phyloP scores from a whole-genome alignment of 2,113 vertebrate genomes.

The Ctenomys sociabilis region DNA sequence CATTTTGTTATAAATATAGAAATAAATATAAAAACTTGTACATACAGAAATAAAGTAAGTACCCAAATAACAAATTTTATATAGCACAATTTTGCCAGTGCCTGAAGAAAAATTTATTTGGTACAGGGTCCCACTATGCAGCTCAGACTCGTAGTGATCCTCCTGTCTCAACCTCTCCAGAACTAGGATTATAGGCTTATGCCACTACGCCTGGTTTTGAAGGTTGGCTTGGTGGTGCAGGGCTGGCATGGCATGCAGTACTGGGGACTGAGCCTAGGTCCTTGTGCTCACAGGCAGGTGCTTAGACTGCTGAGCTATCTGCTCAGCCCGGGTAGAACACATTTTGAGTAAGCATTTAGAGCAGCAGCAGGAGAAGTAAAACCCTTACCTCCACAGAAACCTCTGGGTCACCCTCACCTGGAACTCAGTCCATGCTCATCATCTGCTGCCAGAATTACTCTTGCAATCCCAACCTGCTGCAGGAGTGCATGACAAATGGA shows the following conservation, averaged over 20 bases:
- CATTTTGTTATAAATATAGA: not conserved
- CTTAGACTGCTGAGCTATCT: too few relatives aligned
- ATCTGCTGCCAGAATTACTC: not conserved
- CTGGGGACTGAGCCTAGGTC: too few relatives aligned
- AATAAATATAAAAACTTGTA: not conserved
- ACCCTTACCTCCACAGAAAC: not conserved
- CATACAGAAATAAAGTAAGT: not conserved
- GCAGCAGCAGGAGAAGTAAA: not conserved
- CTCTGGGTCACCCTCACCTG: not conserved
- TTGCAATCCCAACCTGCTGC: accelerated
- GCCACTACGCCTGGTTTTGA: too few relatives aligned
- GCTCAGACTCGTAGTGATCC: too few relatives aligned
- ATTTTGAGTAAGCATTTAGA: not conserved
- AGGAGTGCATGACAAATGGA: not conserved
- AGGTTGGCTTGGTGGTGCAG: too few relatives aligned
- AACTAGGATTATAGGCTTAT: too few relatives aligned
- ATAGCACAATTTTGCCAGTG: not conserved
- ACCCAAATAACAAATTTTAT: not conserved
- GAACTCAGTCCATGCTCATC: too few relatives aligned
- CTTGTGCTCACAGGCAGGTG: too few relatives aligned
- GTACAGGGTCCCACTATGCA: too few relatives aligned
- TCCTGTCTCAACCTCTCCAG: too few relatives aligned
- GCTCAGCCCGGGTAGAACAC: not conserved
- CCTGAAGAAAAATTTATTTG: not conserved
- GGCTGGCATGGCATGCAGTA: too few relatives aligned